These are phyloP conservation scores for Bujurquina vittata DNA, from an alignment of 2,113 vertebrate species.

Conservation along the genomic window DNA sequence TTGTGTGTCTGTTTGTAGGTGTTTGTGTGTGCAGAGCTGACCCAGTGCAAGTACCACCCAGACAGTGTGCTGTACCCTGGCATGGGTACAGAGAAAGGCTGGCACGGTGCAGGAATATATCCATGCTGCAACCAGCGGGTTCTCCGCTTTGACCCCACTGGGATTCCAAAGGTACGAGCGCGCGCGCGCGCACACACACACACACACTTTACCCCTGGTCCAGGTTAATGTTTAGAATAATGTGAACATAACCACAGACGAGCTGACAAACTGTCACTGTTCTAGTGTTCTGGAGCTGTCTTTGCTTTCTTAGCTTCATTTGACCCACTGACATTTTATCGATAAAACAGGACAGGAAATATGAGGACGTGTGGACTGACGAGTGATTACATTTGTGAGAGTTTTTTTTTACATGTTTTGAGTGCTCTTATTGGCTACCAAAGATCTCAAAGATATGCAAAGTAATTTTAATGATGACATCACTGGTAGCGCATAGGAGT, in stretches of 20 bases:
- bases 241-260: too few relatives aligned
- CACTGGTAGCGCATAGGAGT: too few relatives aligned
- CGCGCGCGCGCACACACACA: not conserved
- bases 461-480: too few relatives aligned
- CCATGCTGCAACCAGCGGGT: constrained; percentile 95
- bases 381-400: too few relatives aligned
- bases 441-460: too few relatives aligned
- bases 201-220: not conserved
- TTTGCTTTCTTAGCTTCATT: too few relatives aligned
- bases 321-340: not conserved
- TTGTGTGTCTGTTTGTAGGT: constrained; percentile 72
- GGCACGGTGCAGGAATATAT: constrained; percentile 88
- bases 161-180: constrained; percentile 86
- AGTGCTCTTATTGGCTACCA: too few relatives aligned
- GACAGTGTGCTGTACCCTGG: constrained; percentile 88
- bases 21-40: constrained; percentile 92
- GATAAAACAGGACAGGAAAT: not conserved
- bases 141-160: constrained; percentile 93
- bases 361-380: not conserved
- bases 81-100: constrained; percentile 78
- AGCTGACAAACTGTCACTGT: too few relatives aligned
- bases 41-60: constrained; percentile 92
- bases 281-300: too few relatives aligned
- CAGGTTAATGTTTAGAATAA: too few relatives aligned
- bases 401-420: too few relatives aligned